Conservation (phyloP, 2,888 invertebrate species). For the Dicranocentrus wangi region DNA sequence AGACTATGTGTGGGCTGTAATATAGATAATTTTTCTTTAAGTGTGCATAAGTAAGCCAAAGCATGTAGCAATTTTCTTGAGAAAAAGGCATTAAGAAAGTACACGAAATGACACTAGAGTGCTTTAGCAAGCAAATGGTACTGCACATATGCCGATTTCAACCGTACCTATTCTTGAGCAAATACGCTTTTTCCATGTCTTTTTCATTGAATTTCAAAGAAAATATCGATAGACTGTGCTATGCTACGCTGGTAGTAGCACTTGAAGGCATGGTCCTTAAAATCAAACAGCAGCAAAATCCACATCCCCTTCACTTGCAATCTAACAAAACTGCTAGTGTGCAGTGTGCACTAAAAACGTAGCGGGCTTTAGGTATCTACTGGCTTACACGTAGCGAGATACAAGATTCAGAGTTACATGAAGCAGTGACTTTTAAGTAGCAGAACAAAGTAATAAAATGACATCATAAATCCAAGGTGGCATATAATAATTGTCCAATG, state of each 20-base stretch:
- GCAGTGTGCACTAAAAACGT: neutral
- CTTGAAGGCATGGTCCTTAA: constrained; percentile 34
- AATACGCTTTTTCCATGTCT: constrained; percentile 5
- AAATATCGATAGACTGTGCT: constrained; percentile 48
- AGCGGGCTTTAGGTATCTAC: neutral
- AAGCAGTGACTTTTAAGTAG: constrained; percentile 5
- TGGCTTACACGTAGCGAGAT: neutral
- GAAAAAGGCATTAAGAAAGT: neutral
- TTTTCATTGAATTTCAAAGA: constrained; percentile 24
- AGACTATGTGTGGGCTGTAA: no score
- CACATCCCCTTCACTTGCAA: neutral
- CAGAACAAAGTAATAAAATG: constrained; percentile 55
- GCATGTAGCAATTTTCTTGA: neutral
- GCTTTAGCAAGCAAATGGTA: neutral
- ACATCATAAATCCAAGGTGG: constrained; percentile 60
- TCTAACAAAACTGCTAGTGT: neutral
- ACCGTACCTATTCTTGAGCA: neutral
- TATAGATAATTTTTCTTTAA: neutral
- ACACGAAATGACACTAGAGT: neutral
- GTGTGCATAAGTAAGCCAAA: neutral
- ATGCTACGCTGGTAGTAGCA: neutral
- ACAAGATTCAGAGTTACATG: constrained; percentile 7
- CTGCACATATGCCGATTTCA: constrained; percentile 22
- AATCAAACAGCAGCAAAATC: constrained; percentile 56
- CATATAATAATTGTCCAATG: constrained; percentile 60